These are phyloP conservation scores for Tromatobia lineatoria DNA, from an alignment of 2,888 invertebrate genomes.

Conservation along the genomic window DNA sequence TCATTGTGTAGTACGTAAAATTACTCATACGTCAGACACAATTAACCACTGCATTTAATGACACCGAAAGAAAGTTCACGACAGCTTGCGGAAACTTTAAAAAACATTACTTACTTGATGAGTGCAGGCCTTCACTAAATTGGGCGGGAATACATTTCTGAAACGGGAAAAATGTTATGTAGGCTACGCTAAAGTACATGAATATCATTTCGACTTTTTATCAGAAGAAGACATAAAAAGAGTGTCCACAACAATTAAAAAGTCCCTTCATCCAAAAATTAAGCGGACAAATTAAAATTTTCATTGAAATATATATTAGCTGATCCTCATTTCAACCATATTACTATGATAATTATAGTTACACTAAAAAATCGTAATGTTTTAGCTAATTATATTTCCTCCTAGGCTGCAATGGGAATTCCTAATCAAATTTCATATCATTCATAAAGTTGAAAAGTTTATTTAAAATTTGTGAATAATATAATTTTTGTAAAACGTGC, in stretches of 20 bases:
- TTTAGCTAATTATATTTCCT: not conserved
- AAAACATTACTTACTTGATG: constrained; percentile 85
- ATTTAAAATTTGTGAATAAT: not conserved
- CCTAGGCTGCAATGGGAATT: not conserved
- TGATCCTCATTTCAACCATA: no score
- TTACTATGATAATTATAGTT: no score
- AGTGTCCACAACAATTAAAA: no score
- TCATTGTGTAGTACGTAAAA: constrained; percentile 11
- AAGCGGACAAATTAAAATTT: not conserved
- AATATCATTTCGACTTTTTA: constrained; percentile 1
- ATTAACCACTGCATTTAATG: not conserved
- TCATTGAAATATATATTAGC: not conserved
- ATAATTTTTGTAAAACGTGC: no score
- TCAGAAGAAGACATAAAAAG: not conserved
- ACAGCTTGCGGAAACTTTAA: not conserved
- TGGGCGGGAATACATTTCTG: constrained; percentile 90
- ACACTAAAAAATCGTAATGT: not conserved
- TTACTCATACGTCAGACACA: not conserved
- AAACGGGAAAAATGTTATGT: constrained; percentile 72
- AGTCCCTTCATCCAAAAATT: no score
- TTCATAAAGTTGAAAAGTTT: not conserved
- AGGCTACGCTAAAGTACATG: not conserved
- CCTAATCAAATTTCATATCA: not conserved
- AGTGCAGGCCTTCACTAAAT: constrained; percentile 88
- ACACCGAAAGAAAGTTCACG: not conserved